Evolutionary conservation across 2,797 vertebrate species (phyloP), one percentile per base, ranked within the genome.

Genomic region (Cirrhinus molitorella): DNA sequence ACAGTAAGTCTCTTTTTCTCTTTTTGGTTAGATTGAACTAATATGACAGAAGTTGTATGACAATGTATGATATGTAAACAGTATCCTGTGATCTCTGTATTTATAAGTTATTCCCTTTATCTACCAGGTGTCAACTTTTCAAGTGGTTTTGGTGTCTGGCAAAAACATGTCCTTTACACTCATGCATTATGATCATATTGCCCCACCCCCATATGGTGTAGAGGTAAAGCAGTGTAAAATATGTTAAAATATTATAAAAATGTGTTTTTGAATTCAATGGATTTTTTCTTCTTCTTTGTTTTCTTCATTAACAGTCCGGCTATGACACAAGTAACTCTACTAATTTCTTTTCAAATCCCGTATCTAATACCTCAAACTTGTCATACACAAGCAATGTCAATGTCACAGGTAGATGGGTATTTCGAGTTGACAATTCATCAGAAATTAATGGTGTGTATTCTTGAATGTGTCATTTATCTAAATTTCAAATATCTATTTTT

Each of bases 111-210:
- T 40, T 40, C 37, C 37, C 7, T 7, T 8, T 40, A 7, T 40
- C 7, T 7, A 0, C 37, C 23, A 84, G 83, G 68, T 66, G 1
- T 71, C n/a, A 1, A 79, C 83, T 19, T 84, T 84, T 9, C 83
- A 84, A 3, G 83, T 79, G 9, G 68, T 79, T n/a, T 65, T 84
- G 45, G 25, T 73, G 4, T 51, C 76, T 79, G 76, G 61, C 0
- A 53, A 53, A 17, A 19, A 72, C 21, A 0, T 31, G 12, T 70
- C 81, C 0, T 68, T 55, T n/a, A 19, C 57, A 6, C 7, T 83
- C 19, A 61, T 83, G 14, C 66, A 78, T 68, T 83, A 77, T 49
- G 63, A 63, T 16, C 3, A 49, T 49, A 49, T 49, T 16, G 14
- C 16, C 14, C 14, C 4, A 10, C 47, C 47, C 5, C 45, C 45